These are phyloP conservation scores for Tinea pellionella DNA, from an alignment of 2,888 invertebrate species.

Conservation along the genomic window DNA sequence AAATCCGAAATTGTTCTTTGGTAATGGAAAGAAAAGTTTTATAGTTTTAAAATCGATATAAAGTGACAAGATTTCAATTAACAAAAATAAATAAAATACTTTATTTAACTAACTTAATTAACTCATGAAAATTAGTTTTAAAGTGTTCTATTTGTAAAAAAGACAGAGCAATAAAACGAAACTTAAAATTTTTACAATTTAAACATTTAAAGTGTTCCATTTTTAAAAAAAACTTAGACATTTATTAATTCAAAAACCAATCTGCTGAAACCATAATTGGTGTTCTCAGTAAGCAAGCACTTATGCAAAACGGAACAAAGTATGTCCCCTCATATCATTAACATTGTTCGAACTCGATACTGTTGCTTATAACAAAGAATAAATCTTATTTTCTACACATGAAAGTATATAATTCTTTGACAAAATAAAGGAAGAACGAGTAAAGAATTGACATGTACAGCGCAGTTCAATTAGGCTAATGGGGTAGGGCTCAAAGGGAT, in stretches of 20 bases:
- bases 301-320: slow-evolving; percentile 59
- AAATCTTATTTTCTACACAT: not conserved
- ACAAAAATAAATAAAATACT: no score
- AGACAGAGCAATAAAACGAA: no score
- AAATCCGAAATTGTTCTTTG: no score
- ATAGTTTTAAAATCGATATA: no score
- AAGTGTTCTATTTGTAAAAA: no score
- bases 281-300: slow-evolving; percentile 27
- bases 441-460: slow-evolving; percentile 68
- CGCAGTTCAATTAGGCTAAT: slow-evolving; percentile 69
- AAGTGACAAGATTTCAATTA: no score
- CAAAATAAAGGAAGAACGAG: not conserved
- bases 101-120: no score
- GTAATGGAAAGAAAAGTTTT: no score
- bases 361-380: not conserved
- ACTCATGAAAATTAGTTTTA: no score
- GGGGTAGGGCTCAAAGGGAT: slow-evolving; percentile 65
- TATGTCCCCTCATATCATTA: slow-evolving; percentile 51
- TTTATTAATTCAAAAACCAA: slow-evolving; percentile 17
- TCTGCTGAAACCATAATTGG: slow-evolving; percentile 26
- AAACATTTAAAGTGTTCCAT: no score
- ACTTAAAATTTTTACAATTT: no score
- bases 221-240: not conserved
- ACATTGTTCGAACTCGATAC: slow-evolving; percentile 32
- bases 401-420: not conserved